Conservation (phyloP, 2,113 vertebrate species). For the Muntiacus muntjak region DNA sequence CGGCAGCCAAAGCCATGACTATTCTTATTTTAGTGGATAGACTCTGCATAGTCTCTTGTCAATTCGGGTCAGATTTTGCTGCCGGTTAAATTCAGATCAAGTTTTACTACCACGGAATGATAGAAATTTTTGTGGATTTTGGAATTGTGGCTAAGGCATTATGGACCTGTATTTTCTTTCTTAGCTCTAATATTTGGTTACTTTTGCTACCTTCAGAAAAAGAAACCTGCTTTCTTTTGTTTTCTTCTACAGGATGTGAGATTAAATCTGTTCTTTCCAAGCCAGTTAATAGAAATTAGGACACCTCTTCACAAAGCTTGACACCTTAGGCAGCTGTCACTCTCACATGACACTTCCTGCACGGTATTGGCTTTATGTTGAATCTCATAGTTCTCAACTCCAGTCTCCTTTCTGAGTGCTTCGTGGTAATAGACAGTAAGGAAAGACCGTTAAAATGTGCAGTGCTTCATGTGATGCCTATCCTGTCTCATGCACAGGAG, state of each 20-base stretch:
- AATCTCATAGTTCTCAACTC: conserved; percentile 23
- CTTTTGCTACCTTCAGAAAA: conserved; percentile 45
- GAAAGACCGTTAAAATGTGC: not conserved
- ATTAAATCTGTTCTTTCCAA: conserved; percentile 63
- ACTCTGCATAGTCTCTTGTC: conserved; percentile 55
- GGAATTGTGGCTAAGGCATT: not conserved
- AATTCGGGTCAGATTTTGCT: conserved; percentile 47
- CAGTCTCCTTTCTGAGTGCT: not conserved
- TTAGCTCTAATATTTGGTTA: conserved; percentile 21
- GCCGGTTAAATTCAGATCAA: conserved; percentile 31
- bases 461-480: not conserved
- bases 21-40: conserved; percentile 22
- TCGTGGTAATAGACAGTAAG: not conserved
- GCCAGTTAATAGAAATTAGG: conserved; percentile 70
- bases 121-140: not conserved
- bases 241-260: conserved; percentile 56
- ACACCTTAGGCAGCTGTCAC: conserved; percentile 72
- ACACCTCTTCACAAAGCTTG: conserved; percentile 46
- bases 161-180: not conserved
- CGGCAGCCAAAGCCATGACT: not conserved
- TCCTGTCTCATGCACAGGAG: not conserved
- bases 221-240: conserved; percentile 42
- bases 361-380: conserved; percentile 16
- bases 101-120: conserved; percentile 39
- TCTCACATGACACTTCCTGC: conserved; percentile 63